Base-by-base conservation (phyloP, 2,888 invertebrate species). In the Nomada hirtipes region DNA sequence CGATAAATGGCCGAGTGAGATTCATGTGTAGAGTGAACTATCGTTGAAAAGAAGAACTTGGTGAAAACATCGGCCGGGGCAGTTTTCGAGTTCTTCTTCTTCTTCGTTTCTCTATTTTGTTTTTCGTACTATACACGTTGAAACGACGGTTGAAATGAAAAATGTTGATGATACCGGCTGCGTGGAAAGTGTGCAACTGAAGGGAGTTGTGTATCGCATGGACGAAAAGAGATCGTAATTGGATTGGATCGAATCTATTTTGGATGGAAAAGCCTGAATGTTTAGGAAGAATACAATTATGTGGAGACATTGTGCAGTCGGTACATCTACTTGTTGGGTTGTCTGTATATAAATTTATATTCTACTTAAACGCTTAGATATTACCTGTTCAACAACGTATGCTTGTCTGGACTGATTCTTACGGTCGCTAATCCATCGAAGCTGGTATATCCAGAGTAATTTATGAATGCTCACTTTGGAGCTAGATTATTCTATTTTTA, bases 131-230 rank as follows among this genome's bases (percentile, higher is more conserved):
- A 53, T 13, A 55, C 20, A 11, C 23, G 59, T 13, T 65, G 71
- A 72, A 72, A 72, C 65, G 79, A 78, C 79, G 65, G 71, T 52
- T 72, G 79, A 79, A 79, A 78, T 78, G 79, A 78, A 79, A 79
- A 79, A 79, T 79, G 79, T 78, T 78, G 71, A 79, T 78, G 79
- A 79, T 72, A 78, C 72, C 78, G 79, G 79, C 52, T 64, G 70
- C 79, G 59, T 2, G 69, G 52, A 76, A 76, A 64, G 70, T 76
- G 78, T 55, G 76, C 69, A 63, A 81, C 63, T 60, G 72, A n/a
- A 55, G 68, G 42, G 29, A 53, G 67, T 23, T 11, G 23, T 44
- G 29, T 61, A n/a, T 50, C 36, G 71, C 4, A 20, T 29, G 47
- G n/a, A n/a, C 20, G 23, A 71, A 65, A 53, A 60, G 78, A 26